phyloP scores from a whole-genome alignment of 2,888 invertebrate species.

The Drosophila phalerata region DNA sequence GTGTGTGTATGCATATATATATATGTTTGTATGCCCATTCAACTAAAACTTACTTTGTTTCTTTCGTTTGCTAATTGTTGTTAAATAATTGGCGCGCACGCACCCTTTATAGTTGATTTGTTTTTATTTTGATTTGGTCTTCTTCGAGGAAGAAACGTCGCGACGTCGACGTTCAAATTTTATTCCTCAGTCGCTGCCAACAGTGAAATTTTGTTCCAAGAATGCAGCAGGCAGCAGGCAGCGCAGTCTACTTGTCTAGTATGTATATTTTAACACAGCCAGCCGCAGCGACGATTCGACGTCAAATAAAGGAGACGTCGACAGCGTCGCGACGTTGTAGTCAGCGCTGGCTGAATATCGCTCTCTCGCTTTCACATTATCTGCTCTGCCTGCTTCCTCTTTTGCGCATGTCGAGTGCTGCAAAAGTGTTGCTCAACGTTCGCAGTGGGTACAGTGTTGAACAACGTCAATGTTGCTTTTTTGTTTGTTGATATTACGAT shows the following conservation, averaged over 20 bases:
- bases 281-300: constrained; percentile 65
- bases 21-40: constrained; percentile 10
- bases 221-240: constrained; percentile 60
- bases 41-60: constrained; percentile 76
- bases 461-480: constrained; percentile 2
- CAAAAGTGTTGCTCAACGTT: constrained; percentile 44
- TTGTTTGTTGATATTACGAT: not conserved
- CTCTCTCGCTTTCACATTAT: constrained; percentile 45
- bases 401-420: constrained; percentile 53
- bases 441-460: constrained; percentile 22
- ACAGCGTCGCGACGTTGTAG: constrained; percentile 65
- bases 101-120: constrained; percentile 71
- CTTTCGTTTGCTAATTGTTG: constrained; percentile 75
- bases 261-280: constrained; percentile 67
- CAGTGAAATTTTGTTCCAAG: constrained; percentile 76
- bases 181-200: constrained; percentile 81
- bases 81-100: constrained; percentile 81
- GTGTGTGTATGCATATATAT: constrained; percentile 1
- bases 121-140: constrained; percentile 79
- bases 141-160: constrained; percentile 76
- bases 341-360: constrained; percentile 56
- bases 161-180: constrained; percentile 81
- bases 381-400: constrained; percentile 50
- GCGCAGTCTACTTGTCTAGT: constrained; percentile 66
- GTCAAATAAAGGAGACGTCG: constrained; percentile 69